These are phyloP conservation scores for Elymnias hypermnestra DNA, from an alignment of 1,140 invertebrate species.

Conservation along the genomic window DNA sequence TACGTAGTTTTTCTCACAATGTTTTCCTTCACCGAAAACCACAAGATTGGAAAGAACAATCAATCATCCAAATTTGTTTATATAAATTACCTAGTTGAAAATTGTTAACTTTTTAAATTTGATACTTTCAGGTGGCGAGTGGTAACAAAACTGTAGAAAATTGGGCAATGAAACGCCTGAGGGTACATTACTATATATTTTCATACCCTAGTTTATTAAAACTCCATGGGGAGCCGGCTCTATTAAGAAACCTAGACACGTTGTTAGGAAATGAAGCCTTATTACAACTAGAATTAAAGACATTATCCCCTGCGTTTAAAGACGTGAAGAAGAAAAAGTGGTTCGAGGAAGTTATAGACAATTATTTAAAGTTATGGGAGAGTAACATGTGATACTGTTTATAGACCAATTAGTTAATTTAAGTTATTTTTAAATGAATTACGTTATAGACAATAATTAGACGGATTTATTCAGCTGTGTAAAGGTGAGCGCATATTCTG, in stretches of 20 bases:
- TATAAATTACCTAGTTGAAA: too few relatives aligned
- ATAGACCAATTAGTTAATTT: slow-evolving; percentile 9
- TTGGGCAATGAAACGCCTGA: slow-evolving; percentile 84
- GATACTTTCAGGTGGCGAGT: slow-evolving; percentile 80
- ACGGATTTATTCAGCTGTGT: too few relatives aligned
- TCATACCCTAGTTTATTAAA: slow-evolving; percentile 88
- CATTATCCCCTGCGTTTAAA: slow-evolving; percentile 85
- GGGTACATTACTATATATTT: slow-evolving; percentile 88
- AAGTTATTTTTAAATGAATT: not conserved
- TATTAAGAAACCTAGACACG: slow-evolving; percentile 83
- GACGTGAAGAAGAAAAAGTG: slow-evolving; percentile 83
- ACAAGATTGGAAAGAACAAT: too few relatives aligned
- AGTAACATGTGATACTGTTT: slow-evolving; percentile 83
- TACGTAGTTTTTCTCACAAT: too few relatives aligned
- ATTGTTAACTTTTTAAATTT: slow-evolving; percentile 20
- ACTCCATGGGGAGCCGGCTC: slow-evolving; percentile 83
- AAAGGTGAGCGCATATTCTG: too few relatives aligned
- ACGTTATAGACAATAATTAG: too few relatives aligned
- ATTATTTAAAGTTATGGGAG: slow-evolving; percentile 92
- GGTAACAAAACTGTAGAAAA: slow-evolving; percentile 86
- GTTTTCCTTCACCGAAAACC: too few relatives aligned
- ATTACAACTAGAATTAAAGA: slow-evolving; percentile 86
- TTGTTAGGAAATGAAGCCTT: slow-evolving; percentile 89
- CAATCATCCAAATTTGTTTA: too few relatives aligned
- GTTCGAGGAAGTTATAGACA: slow-evolving; percentile 91